phyloP scores from a whole-genome alignment of 2,797 vertebrate species.

The Enteromius radiatus region DNA sequence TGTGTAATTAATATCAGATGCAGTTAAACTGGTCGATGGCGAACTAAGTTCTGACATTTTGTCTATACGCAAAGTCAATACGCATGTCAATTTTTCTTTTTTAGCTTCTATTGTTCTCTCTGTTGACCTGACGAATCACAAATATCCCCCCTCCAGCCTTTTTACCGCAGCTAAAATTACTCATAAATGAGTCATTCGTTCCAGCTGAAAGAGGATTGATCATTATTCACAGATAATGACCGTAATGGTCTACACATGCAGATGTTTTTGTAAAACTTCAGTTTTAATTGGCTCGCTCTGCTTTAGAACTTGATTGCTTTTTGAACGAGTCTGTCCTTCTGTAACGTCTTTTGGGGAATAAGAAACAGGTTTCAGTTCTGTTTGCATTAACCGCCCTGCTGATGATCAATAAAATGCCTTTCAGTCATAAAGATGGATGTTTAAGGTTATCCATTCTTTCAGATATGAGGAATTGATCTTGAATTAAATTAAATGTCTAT shows the following conservation, averaged over 20 bases:
- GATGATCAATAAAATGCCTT: neutral
- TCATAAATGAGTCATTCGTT: conserved; percentile 41
- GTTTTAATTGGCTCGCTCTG: conserved; percentile 57
- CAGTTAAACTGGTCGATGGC: conserved; percentile 47
- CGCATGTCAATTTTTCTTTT: conserved; percentile 41
- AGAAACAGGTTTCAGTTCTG: neutral
- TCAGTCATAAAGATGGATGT: conserved; percentile 38
- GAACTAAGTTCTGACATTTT: conserved; percentile 63
- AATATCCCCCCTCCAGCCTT: conserved; percentile 35
- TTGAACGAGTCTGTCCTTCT: conserved; percentile 24
- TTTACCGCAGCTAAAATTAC: conserved; percentile 50
- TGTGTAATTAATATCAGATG: conserved; percentile 61
- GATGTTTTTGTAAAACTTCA: conserved; percentile 40
- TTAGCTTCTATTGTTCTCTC: conserved; percentile 38
- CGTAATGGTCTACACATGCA: conserved; percentile 55
- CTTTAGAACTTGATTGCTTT: conserved; percentile 41
- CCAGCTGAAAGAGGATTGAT: conserved; percentile 35
- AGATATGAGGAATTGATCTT: neutral
- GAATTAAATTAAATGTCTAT: conserved; percentile 16
- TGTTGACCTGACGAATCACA: conserved; percentile 47
- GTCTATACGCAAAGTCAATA: conserved; percentile 43
- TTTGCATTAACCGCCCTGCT: neutral
- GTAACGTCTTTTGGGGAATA: neutral
- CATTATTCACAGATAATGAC: conserved; percentile 58
- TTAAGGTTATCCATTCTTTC: conserved; percentile 12